phyloP scores from a whole-genome alignment of 2,113 vertebrate species.

The Xyliphius kryptos region DNA sequence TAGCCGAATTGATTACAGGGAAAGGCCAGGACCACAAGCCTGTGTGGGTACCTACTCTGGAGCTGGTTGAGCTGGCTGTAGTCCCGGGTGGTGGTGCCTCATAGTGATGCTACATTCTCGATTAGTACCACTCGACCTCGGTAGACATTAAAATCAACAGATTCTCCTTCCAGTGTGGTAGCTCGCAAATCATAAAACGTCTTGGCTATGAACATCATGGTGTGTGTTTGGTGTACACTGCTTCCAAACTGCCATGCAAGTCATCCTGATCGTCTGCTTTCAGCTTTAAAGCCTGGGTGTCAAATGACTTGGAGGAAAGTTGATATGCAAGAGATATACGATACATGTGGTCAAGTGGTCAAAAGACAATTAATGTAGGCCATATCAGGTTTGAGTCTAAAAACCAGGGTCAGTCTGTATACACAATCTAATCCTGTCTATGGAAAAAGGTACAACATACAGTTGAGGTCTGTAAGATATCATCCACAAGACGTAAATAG shows the following conservation, averaged over 20 bases:
- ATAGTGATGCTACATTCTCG: conserved; percentile 93
- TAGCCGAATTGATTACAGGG: conserved; percentile 97
- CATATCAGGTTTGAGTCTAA: conserved; percentile 21
- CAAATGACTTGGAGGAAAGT: conserved; percentile 56
- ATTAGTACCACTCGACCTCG: conserved; percentile 89
- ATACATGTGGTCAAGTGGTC: conserved; percentile 38
- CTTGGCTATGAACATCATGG: conserved; percentile 87
- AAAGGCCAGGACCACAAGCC: conserved; percentile 90
- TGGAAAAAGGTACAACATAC: neutral
- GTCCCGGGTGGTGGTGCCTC: conserved; percentile 90
- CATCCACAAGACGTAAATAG: too few relatives aligned
- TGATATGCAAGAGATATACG: conserved; percentile 51
- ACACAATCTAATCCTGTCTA: neutral
- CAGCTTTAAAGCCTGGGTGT: conserved; percentile 46
- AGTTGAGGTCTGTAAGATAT: too few relatives aligned
- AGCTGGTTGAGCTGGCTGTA: conserved; percentile 88
- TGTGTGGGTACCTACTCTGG: conserved; percentile 84
- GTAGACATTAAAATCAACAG: conserved; percentile 84
- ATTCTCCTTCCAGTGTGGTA: conserved; percentile 80
- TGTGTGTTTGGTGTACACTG: conserved; percentile 37
- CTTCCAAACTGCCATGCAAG: conserved; percentile 38
- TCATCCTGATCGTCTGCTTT: conserved; percentile 52
- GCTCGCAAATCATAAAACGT: conserved; percentile 96
- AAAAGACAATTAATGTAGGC: conserved; percentile 15
- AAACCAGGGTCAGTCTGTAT: conserved; percentile 6